Percentiles rank a stretch among this genome's conserved stretches.
These are phyloP conservation scores for Syngnathus rostellatus DNA, from an alignment of 2,797 vertebrate species.

Conservation along the genomic window DNA sequence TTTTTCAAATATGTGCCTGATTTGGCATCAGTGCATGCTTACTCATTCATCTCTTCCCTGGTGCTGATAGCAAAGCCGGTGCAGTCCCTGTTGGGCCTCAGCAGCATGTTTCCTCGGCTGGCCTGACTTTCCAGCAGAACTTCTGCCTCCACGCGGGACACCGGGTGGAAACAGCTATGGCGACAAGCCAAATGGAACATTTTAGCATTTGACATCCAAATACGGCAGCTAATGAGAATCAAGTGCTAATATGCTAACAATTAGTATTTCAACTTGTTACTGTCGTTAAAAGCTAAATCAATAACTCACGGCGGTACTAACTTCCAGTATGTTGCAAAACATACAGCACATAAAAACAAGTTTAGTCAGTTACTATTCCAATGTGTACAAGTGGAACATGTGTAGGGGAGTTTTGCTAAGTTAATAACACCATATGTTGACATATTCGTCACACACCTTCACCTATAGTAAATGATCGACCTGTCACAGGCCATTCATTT, in stretches of 20 bases:
- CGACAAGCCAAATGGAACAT: background rate
- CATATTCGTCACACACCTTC: too few relatives aligned
- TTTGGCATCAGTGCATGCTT: conserved; percentile 1
- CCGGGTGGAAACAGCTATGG: conserved; percentile 68
- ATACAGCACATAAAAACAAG: background rate
- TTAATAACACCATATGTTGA: too few relatives aligned
- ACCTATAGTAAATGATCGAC: fast-evolving
- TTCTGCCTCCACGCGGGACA: conserved; percentile 73
- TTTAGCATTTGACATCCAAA: background rate
- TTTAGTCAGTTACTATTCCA: background rate
- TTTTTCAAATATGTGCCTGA: too few relatives aligned
- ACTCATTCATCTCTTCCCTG: conserved; percentile 66
- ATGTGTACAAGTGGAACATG: background rate
- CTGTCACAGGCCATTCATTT: background rate
- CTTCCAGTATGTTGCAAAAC: background rate
- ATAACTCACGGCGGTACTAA: too few relatives aligned
- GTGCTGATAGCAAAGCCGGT: conserved; percentile 66
- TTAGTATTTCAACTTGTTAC: too few relatives aligned
- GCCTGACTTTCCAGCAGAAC: conserved; percentile 65
- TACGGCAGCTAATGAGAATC: background rate
- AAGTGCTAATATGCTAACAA: background rate
- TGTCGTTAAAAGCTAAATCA: too few relatives aligned
- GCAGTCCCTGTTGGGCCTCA: conserved; percentile 63
- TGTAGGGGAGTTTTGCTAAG: background rate
- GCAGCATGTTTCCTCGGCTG: conserved; percentile 70